Conservation (phyloP, 1,140 invertebrate genomes). For the Melitaea cinxia region DNA sequence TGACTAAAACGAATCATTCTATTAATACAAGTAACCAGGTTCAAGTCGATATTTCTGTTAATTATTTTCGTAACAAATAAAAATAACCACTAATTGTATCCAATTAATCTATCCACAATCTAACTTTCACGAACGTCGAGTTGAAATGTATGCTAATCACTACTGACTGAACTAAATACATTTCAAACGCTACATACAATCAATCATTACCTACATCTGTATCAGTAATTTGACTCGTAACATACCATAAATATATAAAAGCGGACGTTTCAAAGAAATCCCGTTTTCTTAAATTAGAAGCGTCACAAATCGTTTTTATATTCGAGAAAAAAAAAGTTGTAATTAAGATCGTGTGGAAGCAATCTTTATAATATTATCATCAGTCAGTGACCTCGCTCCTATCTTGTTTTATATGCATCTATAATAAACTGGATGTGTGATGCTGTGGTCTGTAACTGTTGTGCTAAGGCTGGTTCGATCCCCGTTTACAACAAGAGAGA, state of each 20-base stretch:
- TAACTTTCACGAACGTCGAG: not conserved
- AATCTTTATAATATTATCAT: conserved; percentile 50
- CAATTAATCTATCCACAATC: not conserved
- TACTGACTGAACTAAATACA: not conserved
- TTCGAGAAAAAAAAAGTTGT: conserved; percentile 57
- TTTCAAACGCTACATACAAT: not conserved
- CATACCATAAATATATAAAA: not conserved
- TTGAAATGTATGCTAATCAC: not conserved
- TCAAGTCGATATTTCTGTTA: too few relatives aligned
- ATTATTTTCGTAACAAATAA: too few relatives aligned
- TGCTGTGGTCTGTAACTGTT: too few relatives aligned
- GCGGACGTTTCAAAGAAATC: conserved; percentile 27
- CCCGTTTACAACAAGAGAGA: too few relatives aligned
- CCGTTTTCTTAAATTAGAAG: conserved; percentile 29
- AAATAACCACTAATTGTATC: too few relatives aligned
- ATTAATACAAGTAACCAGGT: too few relatives aligned
- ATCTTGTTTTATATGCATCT: conserved; percentile 22
- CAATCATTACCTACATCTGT: not conserved
- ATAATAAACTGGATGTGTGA: too few relatives aligned
- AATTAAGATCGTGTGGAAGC: conserved; percentile 59
- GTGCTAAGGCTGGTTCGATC: too few relatives aligned
- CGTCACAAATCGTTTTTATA: conserved; percentile 41
- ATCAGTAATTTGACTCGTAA: not conserved
- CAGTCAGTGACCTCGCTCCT: conserved; percentile 13
- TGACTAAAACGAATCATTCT: too few relatives aligned